Base-by-base conservation (phyloP, 1,140 invertebrate genomes). In the Pissodes strobi region DNA sequence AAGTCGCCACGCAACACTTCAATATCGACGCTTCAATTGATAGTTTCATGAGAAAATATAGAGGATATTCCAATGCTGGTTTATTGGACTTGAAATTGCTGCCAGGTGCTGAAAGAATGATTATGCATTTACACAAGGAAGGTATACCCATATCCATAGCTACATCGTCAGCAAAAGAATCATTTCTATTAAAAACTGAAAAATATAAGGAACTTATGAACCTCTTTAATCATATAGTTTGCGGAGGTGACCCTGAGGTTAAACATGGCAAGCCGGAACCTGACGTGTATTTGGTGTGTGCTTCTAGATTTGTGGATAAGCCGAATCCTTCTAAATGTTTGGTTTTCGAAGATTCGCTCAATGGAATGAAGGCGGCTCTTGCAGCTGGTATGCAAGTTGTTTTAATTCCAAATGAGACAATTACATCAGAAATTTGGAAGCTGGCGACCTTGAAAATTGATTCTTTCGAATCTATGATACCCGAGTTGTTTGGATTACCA, bases 191-290 rank as follows among this genome's bases (percentile, higher is more conserved):
- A 0, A 98, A 98, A 81, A 88, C 89, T 0, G 82, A 82, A 8
- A 80, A 86, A n/a, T 87, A 94, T 72, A 82, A 83, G 34, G 85
- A 91, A 25, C 72, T 95, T 1, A 89, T 95, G 71, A 74, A 79
- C 17, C 72, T 89, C 13, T 97, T 96, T 74, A 79, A 88, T 70
- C 95, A 95, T 74, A 85, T 87, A 71, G 93, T 97, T 0, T 85
- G 90, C 64, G 93, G 90, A 0, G 87, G 88, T 10, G 95, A 98
- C 80, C 85, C 87, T 4, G 94, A 96, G 67, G 92, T 98, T 0
- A 89, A 88, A 69, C 82, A 86, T 64, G 94, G 95, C 18, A 98
- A 98, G 83, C 96, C 96, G 6, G 85, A 87, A 64, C 96, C 96
- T 0, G 95, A 97, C 79, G 93, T 95, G 72, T 98, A 96, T 76